Evolutionary conservation across 35 echinoderm and acorn worm species (phyloP).

Genomic region (Strongylocentrotus purpuratus): DNA sequence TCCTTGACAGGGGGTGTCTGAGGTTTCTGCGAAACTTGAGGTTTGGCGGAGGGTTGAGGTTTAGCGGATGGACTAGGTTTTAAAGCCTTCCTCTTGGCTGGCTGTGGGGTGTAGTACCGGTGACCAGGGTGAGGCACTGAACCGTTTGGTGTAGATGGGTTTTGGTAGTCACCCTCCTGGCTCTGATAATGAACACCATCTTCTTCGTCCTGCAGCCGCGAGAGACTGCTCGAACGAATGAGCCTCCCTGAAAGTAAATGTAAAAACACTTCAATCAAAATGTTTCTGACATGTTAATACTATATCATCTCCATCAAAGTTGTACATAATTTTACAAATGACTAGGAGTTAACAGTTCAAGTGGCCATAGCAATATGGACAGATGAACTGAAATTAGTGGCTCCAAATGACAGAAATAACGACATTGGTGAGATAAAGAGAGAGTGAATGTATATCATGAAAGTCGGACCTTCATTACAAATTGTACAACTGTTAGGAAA

Average conservation of each 20-base stretch:
- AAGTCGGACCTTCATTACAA: neutral
- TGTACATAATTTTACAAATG: neutral
- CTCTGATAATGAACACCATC: neutral
- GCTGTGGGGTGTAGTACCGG: conserved; percentile 54
- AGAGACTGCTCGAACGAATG: conserved; percentile 1
- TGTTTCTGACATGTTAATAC: too few species aligned
- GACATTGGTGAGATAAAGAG: neutral
- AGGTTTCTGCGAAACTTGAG: neutral
- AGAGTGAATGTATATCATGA: neutral
- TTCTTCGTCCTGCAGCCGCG: neutral
- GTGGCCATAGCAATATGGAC: too few species aligned
- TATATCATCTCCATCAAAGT: neutral
- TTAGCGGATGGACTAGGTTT: neutral
- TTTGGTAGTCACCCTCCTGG: neutral
- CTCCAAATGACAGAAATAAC: neutral
- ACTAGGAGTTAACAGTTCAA: neutral
- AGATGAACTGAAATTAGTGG: neutral
- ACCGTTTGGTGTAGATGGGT: neutral
- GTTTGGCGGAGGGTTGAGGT: neutral
- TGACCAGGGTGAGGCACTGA: conserved; percentile 49
- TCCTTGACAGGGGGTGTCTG: conserved; percentile 11
- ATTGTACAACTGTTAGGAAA: neutral
- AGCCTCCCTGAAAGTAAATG: conserved; percentile 23
- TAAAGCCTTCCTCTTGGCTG: conserved; percentile 46
- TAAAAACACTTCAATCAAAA: neutral